Base-by-base conservation (phyloP, 2,113 vertebrate species). In the Chroicocephalus ridibundus region DNA sequence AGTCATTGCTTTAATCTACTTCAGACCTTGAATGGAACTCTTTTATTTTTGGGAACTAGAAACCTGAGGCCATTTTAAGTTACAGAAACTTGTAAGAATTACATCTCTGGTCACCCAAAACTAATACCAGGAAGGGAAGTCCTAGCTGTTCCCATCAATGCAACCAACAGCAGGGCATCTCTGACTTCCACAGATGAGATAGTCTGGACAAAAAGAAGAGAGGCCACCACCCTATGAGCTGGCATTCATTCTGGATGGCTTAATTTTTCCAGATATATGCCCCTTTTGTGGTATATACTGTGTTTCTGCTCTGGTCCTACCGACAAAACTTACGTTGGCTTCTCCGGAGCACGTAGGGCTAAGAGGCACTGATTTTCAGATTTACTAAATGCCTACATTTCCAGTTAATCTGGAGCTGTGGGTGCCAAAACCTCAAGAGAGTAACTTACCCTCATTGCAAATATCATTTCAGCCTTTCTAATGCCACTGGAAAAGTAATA, bases 371-470 rank as follows among this genome's bases (percentile, higher is more conserved):
- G 69, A 87, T 87, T 92, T 96, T 94, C 88, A 82, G 36, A 65
- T 90, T 90, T 84, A 93, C 69, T 88, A 61, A 86, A 86, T 74
- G 80, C 22, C 54, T 79, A 36, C 42, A 55, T 82, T 95, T 95
- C 70, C 87, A 89, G 74, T 93, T 93, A 87, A 60, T 74, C 82
- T 90, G 62, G 66, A 82, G 62, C 32, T 80, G 54, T 87, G 75
- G 70, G 82, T 94, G 85, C 93, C 62, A 94, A 94, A 97, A 91
- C 91, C 84, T 90, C 87, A 91, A 86, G 75, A 92, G 83, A 95
- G 68, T 82, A 93, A 77, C 57, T 93, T 89, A 91, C 62, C 36
- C 66, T 93, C 68, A 51, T 10, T 78, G 64, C 51, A 95, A 94
- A 82, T 82, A 89, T 75, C 11, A 91, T 77, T 83, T 93, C 86